These are phyloP conservation scores for Sciurus niger DNA, from an alignment of 2,113 vertebrate genomes.

Conservation along the genomic window DNA sequence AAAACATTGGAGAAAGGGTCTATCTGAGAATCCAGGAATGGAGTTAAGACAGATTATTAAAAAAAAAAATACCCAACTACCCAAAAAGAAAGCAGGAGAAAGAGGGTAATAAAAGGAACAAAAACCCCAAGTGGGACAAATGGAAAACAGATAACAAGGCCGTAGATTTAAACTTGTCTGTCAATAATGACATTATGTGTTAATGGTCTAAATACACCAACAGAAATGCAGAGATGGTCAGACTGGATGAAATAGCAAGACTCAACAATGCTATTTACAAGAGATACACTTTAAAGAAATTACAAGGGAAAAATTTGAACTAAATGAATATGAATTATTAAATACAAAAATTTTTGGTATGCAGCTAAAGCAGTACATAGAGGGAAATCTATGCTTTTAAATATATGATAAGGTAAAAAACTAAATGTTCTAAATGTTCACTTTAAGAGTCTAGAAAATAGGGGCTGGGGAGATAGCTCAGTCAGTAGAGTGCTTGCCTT, in stretches of 20 bases:
- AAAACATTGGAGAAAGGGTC: background rate
- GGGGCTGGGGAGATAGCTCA: too few species aligned
- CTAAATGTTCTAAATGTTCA: background rate
- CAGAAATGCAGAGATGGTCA: background rate
- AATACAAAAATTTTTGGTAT: background rate
- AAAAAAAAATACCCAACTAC: background rate
- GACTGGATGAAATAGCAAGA: background rate
- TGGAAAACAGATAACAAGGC: background rate
- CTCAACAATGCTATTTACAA: fast-evolving
- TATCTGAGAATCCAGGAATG: background rate
- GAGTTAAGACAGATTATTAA: background rate
- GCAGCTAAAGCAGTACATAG: background rate
- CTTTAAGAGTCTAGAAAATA: background rate
- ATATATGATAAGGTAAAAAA: background rate
- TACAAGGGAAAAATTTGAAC: background rate
- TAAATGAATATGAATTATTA: background rate
- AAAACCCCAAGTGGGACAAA: background rate
- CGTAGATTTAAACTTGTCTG: background rate
- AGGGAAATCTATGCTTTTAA: background rate
- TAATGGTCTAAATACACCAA: background rate
- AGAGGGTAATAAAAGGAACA: background rate
- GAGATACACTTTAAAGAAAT: background rate
- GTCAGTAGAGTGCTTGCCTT: too few species aligned
- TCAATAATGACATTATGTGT: background rate
- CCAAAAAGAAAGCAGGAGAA: background rate